Percentiles rank a stretch among this genome's conserved stretches.
phyloP scores from a whole-genome alignment of 2,888 invertebrate genomes.

The Amphipyra tragopoginis region DNA sequence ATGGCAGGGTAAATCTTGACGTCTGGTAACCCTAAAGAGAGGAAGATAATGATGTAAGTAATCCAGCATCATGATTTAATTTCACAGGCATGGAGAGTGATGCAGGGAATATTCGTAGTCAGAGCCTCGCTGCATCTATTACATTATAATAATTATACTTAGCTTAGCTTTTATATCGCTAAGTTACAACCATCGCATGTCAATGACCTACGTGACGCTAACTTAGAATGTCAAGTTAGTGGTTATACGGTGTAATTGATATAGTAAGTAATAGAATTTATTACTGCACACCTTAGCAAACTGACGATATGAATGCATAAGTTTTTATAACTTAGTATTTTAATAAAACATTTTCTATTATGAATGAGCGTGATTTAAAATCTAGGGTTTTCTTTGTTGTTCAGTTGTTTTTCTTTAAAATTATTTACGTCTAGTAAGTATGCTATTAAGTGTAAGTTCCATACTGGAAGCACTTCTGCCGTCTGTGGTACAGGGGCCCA shows the following conservation, averaged over 20 bases:
- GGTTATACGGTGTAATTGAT: slow-evolving; percentile 42
- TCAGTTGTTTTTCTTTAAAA: no score
- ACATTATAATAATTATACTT: not conserved
- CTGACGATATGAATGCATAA: slow-evolving; percentile 14
- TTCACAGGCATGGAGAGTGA: no score
- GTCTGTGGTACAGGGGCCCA: no score
- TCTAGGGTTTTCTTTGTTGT: no score
- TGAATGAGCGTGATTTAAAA: no score
- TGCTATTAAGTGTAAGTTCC: no score
- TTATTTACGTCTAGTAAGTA: no score
- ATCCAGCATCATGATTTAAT: no score
- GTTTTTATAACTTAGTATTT: slow-evolving; percentile 15
- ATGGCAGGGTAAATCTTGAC: no score
- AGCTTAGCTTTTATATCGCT: slow-evolving; percentile 19
- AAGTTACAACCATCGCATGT: slow-evolving; percentile 37
- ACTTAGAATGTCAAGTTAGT: slow-evolving; percentile 35
- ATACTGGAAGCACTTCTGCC: no score
- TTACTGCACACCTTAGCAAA: slow-evolving; percentile 33
- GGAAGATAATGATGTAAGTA: no score
- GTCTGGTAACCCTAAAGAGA: no score
- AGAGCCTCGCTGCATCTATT: not conserved
- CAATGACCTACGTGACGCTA: slow-evolving; percentile 32
- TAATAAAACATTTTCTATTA: slow-evolving; percentile 3
- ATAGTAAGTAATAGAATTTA: slow-evolving; percentile 35
- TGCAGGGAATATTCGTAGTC: not conserved